phyloP scores from a whole-genome alignment of 2,113 vertebrate genomes.

The Poecile atricapillus region DNA sequence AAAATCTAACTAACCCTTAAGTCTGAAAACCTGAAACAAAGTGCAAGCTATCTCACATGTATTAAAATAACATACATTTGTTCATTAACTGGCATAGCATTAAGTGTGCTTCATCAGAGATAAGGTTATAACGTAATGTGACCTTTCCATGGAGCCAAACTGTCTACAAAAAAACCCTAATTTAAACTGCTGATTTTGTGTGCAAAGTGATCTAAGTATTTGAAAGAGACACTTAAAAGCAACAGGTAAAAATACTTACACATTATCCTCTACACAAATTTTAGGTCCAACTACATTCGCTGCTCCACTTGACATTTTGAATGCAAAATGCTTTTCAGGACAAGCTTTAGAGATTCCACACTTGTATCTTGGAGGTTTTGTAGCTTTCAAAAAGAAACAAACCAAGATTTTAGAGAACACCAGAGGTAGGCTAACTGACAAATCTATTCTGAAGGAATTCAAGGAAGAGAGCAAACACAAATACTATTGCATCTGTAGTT shows the following conservation, averaged over 20 bases:
- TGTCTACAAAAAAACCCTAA: not conserved
- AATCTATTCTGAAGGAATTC: not conserved
- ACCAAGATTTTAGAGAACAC: not conserved
- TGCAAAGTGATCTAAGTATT: not conserved
- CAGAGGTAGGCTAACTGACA: not conserved
- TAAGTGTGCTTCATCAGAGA: not conserved
- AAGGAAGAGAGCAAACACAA: not conserved
- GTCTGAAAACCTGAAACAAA: not conserved
- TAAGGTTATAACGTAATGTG: not conserved
- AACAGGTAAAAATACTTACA: slow-evolving; percentile 76
- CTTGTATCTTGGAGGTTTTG: slow-evolving; percentile 79
- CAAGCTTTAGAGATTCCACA: slow-evolving; percentile 89
- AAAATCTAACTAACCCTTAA: not conserved
- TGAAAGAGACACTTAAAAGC: not conserved
- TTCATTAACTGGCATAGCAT: not conserved
- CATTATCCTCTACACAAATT: slow-evolving; percentile 91
- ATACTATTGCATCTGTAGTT: not conserved
- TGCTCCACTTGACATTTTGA: slow-evolving; percentile 95
- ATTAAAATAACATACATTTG: not conserved
- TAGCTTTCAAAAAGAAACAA: slow-evolving; percentile 68
- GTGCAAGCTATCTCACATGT: not conserved
- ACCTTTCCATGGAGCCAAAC: not conserved
- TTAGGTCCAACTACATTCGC: slow-evolving; percentile 94
- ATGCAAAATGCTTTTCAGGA: slow-evolving; percentile 88
- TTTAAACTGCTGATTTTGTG: not conserved